These are phyloP conservation scores for Dissostichus mawsoni DNA, from an alignment of 2,113 vertebrate genomes.

Conservation along the genomic window DNA sequence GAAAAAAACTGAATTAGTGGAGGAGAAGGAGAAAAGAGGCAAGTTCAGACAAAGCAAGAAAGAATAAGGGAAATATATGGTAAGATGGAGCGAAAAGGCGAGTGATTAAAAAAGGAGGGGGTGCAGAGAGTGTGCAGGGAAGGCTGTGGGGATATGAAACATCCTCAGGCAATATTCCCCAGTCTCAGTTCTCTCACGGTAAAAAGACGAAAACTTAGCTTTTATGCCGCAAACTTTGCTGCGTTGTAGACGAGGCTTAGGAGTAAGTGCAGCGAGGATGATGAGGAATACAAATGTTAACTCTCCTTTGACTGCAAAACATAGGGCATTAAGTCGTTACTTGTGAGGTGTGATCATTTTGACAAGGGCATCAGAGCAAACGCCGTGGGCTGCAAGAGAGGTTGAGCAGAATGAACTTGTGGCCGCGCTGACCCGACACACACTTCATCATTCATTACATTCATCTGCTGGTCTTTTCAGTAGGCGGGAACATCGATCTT, in stretches of 20 bases:
- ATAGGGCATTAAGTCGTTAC: conserved; percentile 47
- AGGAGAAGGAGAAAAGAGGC: conserved; percentile 23
- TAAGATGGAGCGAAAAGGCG: conserved; percentile 56
- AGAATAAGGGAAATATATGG: conserved; percentile 30
- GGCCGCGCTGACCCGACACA: conserved; percentile 39
- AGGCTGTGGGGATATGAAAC: conserved; percentile 76
- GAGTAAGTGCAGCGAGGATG: conserved; percentile 41
- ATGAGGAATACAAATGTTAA: conserved; percentile 76
- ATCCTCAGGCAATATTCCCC: conserved; percentile 77
- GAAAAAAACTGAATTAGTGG: background rate
- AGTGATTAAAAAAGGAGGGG: conserved; percentile 70
- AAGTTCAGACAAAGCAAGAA: conserved; percentile 39
- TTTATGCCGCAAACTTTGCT: conserved; percentile 75
- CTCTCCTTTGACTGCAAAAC: conserved; percentile 57
- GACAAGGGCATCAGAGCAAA: conserved; percentile 48
- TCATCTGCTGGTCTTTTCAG: background rate
- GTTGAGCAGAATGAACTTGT: conserved; percentile 34
- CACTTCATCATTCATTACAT: conserved; percentile 34
- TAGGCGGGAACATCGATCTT: too few species aligned
- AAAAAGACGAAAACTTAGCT: conserved; percentile 71
- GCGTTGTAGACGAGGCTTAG: conserved; percentile 62
- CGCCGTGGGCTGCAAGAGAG: background rate
- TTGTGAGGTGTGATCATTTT: conserved; percentile 37
- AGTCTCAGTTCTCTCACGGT: conserved; percentile 69
- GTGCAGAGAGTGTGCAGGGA: conserved; percentile 50